Conservation (phyloP, 2,113 vertebrate genomes). For the Onychorhynchus coronatus region DNA sequence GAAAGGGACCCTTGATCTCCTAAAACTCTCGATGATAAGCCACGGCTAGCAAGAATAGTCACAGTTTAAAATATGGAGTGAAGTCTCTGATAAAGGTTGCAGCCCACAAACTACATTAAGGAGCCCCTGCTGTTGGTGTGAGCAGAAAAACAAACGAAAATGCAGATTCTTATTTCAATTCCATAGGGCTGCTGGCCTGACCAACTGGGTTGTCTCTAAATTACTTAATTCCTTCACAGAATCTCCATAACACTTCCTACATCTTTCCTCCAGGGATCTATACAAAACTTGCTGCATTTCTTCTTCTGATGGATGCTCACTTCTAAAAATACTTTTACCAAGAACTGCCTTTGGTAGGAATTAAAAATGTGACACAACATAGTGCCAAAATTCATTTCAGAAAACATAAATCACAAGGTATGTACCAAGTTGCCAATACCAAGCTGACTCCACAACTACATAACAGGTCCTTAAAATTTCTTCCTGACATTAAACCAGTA, state of each 20-base stretch:
- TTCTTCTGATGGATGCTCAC: neutral
- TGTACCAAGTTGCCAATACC: neutral
- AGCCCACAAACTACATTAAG: neutral
- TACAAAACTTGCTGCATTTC: constrained; percentile 8
- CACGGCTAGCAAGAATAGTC: neutral
- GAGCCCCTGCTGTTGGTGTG: neutral
- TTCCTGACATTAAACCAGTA: neutral
- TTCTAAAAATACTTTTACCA: constrained; percentile 19
- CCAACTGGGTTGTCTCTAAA: neutral
- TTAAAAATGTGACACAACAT: neutral
- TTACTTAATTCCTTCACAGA: neutral
- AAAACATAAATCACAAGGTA: neutral
- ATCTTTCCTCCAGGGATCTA: neutral
- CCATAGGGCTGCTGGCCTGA: neutral
- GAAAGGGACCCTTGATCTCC: neutral
- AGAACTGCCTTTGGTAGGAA: neutral
- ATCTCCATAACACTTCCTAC: neutral
- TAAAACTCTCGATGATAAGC: neutral
- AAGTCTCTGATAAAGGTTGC: neutral
- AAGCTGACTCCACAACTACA: neutral
- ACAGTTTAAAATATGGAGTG: neutral
- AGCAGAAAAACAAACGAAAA: neutral
- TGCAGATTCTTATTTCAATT: neutral
- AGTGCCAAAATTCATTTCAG: neutral
- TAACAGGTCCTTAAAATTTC: neutral